Conservation (phyloP, 2,113 vertebrate species). For the Saiga tatarica region DNA sequence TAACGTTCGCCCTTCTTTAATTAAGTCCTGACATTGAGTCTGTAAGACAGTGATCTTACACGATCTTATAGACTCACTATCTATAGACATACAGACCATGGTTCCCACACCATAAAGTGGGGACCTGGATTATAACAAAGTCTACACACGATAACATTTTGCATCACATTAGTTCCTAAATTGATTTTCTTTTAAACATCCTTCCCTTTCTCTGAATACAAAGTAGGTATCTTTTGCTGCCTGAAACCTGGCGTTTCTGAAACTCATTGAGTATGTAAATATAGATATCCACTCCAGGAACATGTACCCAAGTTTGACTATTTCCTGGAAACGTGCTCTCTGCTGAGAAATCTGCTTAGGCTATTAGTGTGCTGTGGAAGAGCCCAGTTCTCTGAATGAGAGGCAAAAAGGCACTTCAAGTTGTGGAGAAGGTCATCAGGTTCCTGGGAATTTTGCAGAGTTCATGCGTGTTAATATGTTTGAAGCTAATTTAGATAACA, state of each 20-base stretch:
- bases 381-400: not conserved
- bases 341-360: not conserved
- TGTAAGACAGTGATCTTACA: not conserved
- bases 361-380: not conserved
- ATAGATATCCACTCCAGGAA: not conserved
- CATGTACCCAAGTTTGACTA: not conserved
- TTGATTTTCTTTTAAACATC: slow-evolving; percentile 19
- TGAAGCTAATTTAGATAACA: not conserved
- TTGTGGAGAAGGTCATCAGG: not conserved
- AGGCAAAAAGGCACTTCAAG: not conserved
- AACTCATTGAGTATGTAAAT: not conserved
- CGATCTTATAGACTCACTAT: not conserved
- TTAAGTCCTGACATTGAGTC: not conserved
- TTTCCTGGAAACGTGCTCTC: not conserved
- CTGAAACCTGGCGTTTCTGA: not conserved
- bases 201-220: not conserved
- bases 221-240: not conserved
- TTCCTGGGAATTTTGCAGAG: not conserved
- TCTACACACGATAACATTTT: not conserved
- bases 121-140: not conserved
- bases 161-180: not conserved
- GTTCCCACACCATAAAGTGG: not conserved
- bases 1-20: not conserved
- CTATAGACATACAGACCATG: not conserved
- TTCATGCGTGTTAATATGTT: not conserved